Conservation (phyloP, 2,888 invertebrate species). For the Abrostola triplasia region DNA sequence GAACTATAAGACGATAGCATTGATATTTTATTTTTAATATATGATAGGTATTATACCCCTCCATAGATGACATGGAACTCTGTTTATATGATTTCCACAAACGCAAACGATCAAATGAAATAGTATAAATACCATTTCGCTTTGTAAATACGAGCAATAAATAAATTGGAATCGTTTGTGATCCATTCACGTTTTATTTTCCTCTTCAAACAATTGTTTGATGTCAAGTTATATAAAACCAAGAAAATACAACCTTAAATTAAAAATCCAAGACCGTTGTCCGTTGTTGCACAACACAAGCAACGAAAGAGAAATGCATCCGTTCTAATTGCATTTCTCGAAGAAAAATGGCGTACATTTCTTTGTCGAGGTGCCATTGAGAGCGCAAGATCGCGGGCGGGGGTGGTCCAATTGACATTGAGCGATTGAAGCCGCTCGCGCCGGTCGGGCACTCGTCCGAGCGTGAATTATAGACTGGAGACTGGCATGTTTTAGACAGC, state of each 20-base stretch:
- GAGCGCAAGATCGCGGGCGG: slow-evolving; percentile 70
- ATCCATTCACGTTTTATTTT: slow-evolving; percentile 35
- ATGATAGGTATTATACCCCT: too few relatives aligned
- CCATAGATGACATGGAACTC: too few relatives aligned
- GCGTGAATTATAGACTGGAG: slow-evolving; percentile 73
- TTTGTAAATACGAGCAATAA: slow-evolving; percentile 37
- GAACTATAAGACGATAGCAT: too few relatives aligned
- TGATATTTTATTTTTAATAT: too few relatives aligned
- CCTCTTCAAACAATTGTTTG: slow-evolving; percentile 37
- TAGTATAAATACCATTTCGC: slow-evolving; percentile 36
- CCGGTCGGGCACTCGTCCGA: slow-evolving; percentile 65
- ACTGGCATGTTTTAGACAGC: slow-evolving; percentile 70
- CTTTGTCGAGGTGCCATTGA: slow-evolving; percentile 74
- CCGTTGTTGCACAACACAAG: slow-evolving; percentile 71
- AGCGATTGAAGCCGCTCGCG: slow-evolving; percentile 73
- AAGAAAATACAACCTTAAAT: slow-evolving; percentile 59
- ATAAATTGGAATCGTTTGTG: slow-evolving; percentile 36
- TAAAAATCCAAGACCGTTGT: slow-evolving; percentile 67
- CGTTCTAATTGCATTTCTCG: slow-evolving; percentile 80
- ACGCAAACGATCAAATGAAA: slow-evolving; percentile 13
- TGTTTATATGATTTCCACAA: slow-evolving; percentile 20
- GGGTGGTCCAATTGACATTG: slow-evolving; percentile 76
- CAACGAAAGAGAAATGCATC: slow-evolving; percentile 74
- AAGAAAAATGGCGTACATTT: slow-evolving; percentile 82
- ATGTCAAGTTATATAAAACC: slow-evolving; percentile 52